Conservation (phyloP, 1,140 invertebrate species). For the Babylonia areolata region DNA sequence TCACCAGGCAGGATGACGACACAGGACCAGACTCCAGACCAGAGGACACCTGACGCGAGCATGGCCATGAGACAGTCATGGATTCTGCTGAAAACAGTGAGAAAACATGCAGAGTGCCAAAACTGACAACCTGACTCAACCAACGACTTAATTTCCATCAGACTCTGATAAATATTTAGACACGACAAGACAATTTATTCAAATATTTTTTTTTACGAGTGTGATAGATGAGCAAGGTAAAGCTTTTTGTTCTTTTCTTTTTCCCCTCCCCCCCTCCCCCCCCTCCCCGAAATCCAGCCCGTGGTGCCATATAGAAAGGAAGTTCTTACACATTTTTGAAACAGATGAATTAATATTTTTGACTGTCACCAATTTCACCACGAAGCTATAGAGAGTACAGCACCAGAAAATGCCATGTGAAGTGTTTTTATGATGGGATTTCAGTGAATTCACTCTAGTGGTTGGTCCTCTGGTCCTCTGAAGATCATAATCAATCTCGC, state of each 20-base stretch:
- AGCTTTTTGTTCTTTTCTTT: no score
- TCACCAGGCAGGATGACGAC: no score
- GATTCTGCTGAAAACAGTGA: background rate
- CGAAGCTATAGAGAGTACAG: background rate
- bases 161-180: no score
- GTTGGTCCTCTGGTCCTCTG: background rate
- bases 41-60: background rate
- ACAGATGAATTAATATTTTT: background rate
- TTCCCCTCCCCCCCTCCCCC: background rate
- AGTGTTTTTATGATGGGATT: no score
- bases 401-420: background rate
- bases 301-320: background rate
- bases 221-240: no score
- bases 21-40: background rate
- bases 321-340: no score
- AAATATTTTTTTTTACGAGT: no score
- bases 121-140: background rate
- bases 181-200: no score
- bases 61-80: background rate
- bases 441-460: background rate
- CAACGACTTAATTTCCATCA: no score
- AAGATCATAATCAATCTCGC: background rate
- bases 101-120: background rate
- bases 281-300: background rate
- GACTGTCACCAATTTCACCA: background rate